phyloP scores from a whole-genome alignment of 2,797 vertebrate species.

The Acrocephalus scirpaceus region DNA sequence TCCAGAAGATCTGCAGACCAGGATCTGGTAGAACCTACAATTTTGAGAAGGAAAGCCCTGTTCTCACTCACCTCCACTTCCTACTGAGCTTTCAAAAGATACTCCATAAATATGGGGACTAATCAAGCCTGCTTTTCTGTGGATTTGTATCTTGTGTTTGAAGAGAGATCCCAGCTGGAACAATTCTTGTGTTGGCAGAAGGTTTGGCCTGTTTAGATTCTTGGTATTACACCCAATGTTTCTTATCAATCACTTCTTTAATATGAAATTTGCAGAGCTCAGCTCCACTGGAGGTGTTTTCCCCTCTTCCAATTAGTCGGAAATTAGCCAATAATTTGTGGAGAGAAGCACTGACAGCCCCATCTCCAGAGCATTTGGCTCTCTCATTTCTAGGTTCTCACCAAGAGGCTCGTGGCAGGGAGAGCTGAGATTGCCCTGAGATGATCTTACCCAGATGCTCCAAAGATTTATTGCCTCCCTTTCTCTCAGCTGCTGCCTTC shows the following conservation, averaged over 20 bases:
- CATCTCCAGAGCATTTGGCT: background rate
- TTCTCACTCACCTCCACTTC: background rate
- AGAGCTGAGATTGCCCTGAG: background rate
- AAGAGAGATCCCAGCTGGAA: background rate
- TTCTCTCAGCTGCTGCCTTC: background rate
- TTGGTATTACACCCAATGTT: background rate
- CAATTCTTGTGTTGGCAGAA: background rate
- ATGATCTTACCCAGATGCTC: background rate
- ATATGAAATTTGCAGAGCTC: background rate
- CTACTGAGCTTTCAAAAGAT: background rate
- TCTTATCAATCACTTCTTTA: background rate
- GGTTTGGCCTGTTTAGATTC: background rate
- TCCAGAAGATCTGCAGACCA: background rate
- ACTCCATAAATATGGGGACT: background rate
- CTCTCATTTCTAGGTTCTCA: background rate
- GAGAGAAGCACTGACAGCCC: background rate
- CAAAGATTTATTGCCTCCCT: background rate
- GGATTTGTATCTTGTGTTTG: background rate
- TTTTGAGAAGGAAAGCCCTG: background rate
- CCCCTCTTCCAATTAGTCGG: background rate
- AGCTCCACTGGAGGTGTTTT: background rate
- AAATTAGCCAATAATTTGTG: background rate
- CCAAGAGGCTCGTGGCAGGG: rapidly evolving
- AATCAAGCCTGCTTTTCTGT: background rate
- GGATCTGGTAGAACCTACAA: background rate